Conservation (phyloP, 2,113 vertebrate species). For the Bagarius yarrelli region DNA sequence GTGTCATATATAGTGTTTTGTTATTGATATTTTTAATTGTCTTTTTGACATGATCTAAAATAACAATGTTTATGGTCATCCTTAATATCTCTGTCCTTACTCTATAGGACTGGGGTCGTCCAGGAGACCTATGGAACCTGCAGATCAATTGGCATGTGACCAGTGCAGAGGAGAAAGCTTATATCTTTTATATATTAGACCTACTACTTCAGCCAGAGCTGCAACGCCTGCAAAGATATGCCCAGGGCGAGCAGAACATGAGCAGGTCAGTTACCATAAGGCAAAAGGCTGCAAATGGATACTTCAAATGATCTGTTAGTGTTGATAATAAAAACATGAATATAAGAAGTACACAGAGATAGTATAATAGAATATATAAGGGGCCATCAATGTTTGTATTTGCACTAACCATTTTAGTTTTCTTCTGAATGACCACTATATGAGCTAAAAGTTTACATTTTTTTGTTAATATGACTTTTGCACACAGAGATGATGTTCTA, state of each 20-base stretch:
- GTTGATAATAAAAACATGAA: background rate
- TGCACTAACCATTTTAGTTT: background rate
- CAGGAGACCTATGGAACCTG: constrained; percentile 92
- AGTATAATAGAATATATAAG: too few species aligned
- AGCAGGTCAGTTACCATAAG: constrained; percentile 43
- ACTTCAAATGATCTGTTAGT: background rate
- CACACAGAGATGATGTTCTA: constrained; percentile 89
- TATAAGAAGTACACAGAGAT: background rate
- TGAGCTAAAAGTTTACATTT: background rate
- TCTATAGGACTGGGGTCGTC: constrained; percentile 92
- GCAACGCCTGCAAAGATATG: constrained; percentile 78
- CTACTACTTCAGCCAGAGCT: constrained; percentile 92
- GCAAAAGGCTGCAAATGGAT: background rate
- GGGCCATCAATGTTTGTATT: background rate
- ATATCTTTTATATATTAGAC: constrained; percentile 87
- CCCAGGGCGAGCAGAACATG: constrained; percentile 84
- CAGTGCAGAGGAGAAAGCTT: constrained; percentile 81
- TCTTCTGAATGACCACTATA: background rate
- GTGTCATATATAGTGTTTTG: too few species aligned
- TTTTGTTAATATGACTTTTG: constrained; percentile 15
- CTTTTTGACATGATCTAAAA: background rate
- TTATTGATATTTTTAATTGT: too few species aligned
- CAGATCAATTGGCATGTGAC: constrained; percentile 95
- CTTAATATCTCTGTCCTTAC: background rate
- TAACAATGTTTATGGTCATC: background rate